Evolutionary conservation across 2,113 vertebrate genomes (phyloP).

Genomic region (Psilopsiagon aymara): DNA sequence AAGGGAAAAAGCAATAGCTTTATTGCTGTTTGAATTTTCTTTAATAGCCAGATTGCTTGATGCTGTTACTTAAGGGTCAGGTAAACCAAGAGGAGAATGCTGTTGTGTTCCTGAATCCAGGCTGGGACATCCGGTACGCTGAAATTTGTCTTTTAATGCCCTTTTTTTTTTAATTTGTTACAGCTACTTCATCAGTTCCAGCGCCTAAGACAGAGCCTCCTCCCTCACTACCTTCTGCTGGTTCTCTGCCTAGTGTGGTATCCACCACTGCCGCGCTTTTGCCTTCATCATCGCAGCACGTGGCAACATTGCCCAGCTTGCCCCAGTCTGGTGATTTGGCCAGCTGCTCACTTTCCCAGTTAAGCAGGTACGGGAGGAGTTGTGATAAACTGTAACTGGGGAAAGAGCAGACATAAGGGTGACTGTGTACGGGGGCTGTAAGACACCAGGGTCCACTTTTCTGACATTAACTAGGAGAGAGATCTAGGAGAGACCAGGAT

Average conservation of each 20-base stretch:
- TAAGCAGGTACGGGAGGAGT: slow-evolving; percentile 84
- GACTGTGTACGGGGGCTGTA: neutral
- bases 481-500: neutral
- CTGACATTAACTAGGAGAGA: neutral
- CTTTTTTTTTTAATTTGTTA: slow-evolving; percentile 21
- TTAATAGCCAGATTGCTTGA: neutral
- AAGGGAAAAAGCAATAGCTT: neutral
- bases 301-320: slow-evolving; percentile 79
- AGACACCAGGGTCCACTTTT: neutral
- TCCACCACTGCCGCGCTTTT: slow-evolving; percentile 80
- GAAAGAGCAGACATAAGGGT: neutral
- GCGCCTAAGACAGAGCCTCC: slow-evolving; percentile 85
- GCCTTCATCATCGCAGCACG: slow-evolving; percentile 79
- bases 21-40: neutral
- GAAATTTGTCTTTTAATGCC: neutral
- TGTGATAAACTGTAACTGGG: neutral
- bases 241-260: slow-evolving; percentile 77
- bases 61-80: neutral
- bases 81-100: neutral
- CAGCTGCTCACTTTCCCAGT: slow-evolving; percentile 82
- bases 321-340: slow-evolving; percentile 81
- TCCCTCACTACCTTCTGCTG: slow-evolving; percentile 73
- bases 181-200: slow-evolving; percentile 84
- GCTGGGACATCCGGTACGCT: neutral
- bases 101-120: neutral